These are phyloP conservation scores for Caenorhabditis sp. DNA, from an alignment of 2,888 invertebrate species.

Conservation along the genomic window DNA sequence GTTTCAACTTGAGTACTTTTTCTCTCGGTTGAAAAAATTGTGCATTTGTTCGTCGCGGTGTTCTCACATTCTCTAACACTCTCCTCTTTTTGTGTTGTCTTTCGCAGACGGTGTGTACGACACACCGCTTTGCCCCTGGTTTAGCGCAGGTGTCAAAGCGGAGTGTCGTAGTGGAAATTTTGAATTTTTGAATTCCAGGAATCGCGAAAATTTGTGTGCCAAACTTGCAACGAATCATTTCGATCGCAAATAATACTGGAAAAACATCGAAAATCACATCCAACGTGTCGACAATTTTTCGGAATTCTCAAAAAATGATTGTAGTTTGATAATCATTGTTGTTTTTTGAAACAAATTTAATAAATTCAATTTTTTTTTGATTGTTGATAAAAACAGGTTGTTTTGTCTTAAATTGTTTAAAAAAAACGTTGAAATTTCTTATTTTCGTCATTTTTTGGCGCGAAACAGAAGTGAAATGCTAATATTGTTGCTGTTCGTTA, in stretches of 20 bases:
- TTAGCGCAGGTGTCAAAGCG: too few relatives aligned
- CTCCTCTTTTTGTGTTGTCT: too few relatives aligned
- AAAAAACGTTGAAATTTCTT: background rate
- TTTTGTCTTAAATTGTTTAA: background rate
- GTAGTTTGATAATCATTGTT: background rate
- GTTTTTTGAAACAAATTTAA: too few relatives aligned
- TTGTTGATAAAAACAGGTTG: background rate
- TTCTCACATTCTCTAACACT: too few relatives aligned
- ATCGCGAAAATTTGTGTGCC: background rate
- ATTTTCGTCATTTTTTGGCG: background rate
- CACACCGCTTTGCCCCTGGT: too few relatives aligned
- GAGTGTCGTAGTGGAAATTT: too few relatives aligned
- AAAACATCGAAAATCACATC: background rate
- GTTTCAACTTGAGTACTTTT: too few relatives aligned
- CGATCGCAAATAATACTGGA: background rate
- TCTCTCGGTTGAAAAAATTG: too few relatives aligned
- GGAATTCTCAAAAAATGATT: background rate
- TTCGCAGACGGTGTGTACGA: too few relatives aligned
- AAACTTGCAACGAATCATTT: background rate
- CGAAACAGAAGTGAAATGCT: background rate
- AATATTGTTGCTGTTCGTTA: background rate
- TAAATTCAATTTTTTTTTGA: too few relatives aligned
- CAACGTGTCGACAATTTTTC: background rate
- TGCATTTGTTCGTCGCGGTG: too few relatives aligned
- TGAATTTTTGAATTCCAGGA: too few relatives aligned